Conservation (phyloP, 2,888 invertebrate genomes). For the Tridacna gigas region DNA sequence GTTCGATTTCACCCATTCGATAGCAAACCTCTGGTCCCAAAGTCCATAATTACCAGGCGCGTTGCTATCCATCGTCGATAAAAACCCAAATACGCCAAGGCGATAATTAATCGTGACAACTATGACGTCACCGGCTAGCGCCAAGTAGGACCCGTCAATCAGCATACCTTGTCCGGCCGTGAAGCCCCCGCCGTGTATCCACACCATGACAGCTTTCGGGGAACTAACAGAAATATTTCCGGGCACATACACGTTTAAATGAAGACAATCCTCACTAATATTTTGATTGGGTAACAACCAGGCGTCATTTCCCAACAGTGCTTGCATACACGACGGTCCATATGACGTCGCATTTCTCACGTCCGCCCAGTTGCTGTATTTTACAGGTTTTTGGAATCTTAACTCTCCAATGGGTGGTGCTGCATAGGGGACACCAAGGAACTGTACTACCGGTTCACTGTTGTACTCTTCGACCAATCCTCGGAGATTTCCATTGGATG, state of each 20-base stretch:
- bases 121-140: conserved; percentile 67
- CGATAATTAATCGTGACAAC: conserved; percentile 73
- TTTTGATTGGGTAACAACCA: conserved; percentile 57
- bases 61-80: conserved; percentile 58
- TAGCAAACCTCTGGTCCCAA: conserved; percentile 70
- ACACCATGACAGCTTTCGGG: conserved; percentile 69
- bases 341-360: conserved; percentile 51
- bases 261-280: conserved; percentile 71
- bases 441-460: conserved; percentile 50
- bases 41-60: conserved; percentile 69
- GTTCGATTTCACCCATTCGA: conserved; percentile 71
- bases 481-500: conserved; percentile 45
- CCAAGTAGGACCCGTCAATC: conserved; percentile 67
- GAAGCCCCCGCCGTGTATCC: conserved; percentile 74
- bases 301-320: conserved; percentile 56
- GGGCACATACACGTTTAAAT: conserved; percentile 70
- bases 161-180: conserved; percentile 64
- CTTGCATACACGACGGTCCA: conserved; percentile 67
- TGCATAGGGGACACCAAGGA: conserved; percentile 63
- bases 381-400: conserved; percentile 57
- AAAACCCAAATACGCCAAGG: conserved; percentile 72
- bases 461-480: conserved; percentile 38
- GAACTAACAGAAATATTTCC: conserved; percentile 25
- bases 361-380: conserved; percentile 40
- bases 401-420: conserved; percentile 62